Conservation (phyloP, 2,113 vertebrate species). For the Athene noctua region DNA sequence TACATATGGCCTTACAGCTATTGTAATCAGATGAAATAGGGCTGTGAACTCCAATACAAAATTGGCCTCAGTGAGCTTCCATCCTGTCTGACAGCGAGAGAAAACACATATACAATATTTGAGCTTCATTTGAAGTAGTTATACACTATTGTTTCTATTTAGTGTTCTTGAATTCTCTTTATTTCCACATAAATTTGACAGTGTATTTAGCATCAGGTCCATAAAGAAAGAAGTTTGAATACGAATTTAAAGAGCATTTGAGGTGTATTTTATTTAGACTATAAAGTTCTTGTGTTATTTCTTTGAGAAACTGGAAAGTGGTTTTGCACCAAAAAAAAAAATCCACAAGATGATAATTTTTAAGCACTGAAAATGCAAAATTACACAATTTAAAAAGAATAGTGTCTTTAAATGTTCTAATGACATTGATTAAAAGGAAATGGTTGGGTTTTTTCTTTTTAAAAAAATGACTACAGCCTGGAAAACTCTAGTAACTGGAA, state of each 20-base stretch:
- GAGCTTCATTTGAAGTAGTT: background rate
- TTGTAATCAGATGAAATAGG: background rate
- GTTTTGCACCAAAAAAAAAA: background rate
- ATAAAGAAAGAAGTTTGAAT: background rate
- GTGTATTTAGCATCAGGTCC: background rate
- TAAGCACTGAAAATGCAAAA: background rate
- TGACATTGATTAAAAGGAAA: background rate
- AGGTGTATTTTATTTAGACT: background rate
- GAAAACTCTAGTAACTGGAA: background rate
- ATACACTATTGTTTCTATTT: background rate
- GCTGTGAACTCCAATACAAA: background rate
- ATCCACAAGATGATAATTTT: background rate
- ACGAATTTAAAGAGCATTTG: background rate
- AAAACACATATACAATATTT: background rate
- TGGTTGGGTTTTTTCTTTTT: background rate
- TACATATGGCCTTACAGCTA: background rate
- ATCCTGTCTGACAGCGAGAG: background rate
- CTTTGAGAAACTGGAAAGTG: background rate
- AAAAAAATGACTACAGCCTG: background rate
- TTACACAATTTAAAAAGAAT: background rate
- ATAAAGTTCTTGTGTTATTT: background rate
- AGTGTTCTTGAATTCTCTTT: conserved; percentile 25
- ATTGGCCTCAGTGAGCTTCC: background rate
- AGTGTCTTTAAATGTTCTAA: background rate
- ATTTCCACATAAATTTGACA: background rate